A percentile compares a stretch with the other conserved stretches of the same genome.
These are phyloP conservation scores for Phoenoteleia sp. DNA, from an alignment of 2,888 invertebrate genomes.

Conservation along the genomic window DNA sequence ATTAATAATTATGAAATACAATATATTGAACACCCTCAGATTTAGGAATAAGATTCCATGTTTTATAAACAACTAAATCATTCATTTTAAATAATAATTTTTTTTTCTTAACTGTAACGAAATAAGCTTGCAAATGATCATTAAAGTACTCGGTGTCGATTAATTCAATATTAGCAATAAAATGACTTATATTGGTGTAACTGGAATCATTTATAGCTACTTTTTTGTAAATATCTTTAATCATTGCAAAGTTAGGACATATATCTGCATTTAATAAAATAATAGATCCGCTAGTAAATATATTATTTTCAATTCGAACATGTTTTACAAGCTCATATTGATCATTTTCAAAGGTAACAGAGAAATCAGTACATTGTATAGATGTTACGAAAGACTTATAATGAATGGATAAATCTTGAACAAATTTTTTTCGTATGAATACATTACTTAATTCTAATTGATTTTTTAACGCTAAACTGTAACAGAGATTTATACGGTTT, in stretches of 20 bases:
- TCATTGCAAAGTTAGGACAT: background rate
- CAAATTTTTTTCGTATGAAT: background rate
- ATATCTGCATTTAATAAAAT: background rate
- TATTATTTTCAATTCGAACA: background rate
- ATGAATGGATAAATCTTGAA: background rate
- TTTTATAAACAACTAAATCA: background rate
- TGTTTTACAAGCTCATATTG: background rate
- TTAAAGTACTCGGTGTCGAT: background rate
- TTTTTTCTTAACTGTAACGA: background rate
- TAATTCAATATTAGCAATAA: background rate
- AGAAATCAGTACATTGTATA: conserved; percentile 8
- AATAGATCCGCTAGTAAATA: background rate
- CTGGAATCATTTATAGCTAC: background rate
- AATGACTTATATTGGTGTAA: background rate
- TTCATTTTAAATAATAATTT: background rate
- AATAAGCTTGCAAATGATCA: conserved; percentile 13
- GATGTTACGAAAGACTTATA: background rate
- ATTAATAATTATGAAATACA: no score
- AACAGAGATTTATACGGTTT: conserved; percentile 6
- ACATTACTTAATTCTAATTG: conserved; percentile 3
- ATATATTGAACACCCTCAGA: background rate
- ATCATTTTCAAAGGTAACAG: background rate
- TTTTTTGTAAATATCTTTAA: background rate
- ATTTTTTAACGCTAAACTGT: background rate
- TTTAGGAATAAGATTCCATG: conserved; percentile 10